Base-by-base conservation (phyloP, 2,797 vertebrate species). In the Pangasius mekongensis region DNA sequence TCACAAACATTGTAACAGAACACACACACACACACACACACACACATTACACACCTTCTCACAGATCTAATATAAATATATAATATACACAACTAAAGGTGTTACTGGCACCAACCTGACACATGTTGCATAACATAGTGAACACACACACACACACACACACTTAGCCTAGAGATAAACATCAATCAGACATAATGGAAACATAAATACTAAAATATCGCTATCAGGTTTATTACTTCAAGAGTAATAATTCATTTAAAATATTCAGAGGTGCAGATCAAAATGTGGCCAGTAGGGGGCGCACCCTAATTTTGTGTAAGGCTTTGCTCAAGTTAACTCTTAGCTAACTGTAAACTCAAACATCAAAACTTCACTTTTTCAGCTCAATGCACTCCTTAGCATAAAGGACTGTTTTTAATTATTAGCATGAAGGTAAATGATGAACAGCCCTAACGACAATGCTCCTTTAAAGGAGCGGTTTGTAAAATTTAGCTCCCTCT, bases 31-130 rank as follows among this genome's bases (percentile, higher is more conserved):
- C 49, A 78, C 52, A 36, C 76, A 82, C 2, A 84, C 2, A 84
- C 39, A 78, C 62, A 78, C 66, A 73, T 52, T 33, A 86, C 27
- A 88, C 71, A 86, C 39, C 13, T 39, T 87, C 83, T 90, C 91
- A 92, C 80, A 64, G 58, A n/a, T 64, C 36, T 64, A 30, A 47
- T 83, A 83, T 83, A 81, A 39, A 80, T 58, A 58, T 80, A 36
- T 80, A 58, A 33, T 36, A 43, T 82, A 83, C 58, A 62, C 36
- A 64, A 1, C 2, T 27, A 64, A 83, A 62, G 58, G 81, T 83
- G 81, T 83, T 47, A 64, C 58, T 10, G 60, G 14, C 24, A 83
- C 58, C 22, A 83, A n/a, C 60, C 14, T 30, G 81, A 64, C 39
- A 47, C 81, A 64, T 64, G 39, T 66, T 83, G 81, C 60, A 18